These are phyloP conservation scores for Esox niger DNA, from an alignment of 2,113 vertebrate species.

Conservation along the genomic window DNA sequence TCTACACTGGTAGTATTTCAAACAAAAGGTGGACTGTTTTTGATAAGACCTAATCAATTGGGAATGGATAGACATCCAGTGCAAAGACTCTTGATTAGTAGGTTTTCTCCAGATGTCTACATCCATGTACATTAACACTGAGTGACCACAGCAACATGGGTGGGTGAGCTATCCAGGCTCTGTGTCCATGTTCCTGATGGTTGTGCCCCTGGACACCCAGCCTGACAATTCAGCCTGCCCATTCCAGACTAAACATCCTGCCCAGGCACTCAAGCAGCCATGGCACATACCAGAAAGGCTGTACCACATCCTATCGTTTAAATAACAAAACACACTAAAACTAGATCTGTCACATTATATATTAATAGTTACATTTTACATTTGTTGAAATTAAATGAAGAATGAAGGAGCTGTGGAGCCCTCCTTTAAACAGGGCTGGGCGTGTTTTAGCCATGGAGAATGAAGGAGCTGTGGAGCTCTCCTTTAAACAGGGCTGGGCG, in stretches of 20 bases:
- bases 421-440: too few relatives aligned
- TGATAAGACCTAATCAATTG: too few relatives aligned
- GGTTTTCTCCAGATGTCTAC: not conserved
- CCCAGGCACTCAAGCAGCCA: constrained; percentile 23
- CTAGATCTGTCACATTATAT: not conserved
- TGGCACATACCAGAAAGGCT: constrained; percentile 1
- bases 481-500: too few relatives aligned
- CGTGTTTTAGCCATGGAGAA: too few relatives aligned
- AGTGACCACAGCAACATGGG: too few relatives aligned
- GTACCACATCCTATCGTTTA: not conserved
- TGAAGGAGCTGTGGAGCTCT: too few relatives aligned
- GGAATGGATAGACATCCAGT: not conserved
- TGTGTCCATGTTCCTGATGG: constrained; percentile 44
- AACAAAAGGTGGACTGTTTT: too few relatives aligned
- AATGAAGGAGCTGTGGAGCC: too few relatives aligned
- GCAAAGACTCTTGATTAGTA: not conserved
- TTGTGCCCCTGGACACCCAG: constrained; percentile 38
- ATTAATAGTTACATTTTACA: too few relatives aligned
- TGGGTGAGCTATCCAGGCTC: not conserved
- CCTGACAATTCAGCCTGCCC: constrained; percentile 33
- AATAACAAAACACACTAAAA: too few relatives aligned
- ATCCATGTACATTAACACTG: not conserved
- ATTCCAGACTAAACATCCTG: constrained; percentile 75
- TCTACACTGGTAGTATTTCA: too few relatives aligned
- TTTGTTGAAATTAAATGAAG: not conserved